Conservation (phyloP, 2,888 invertebrate genomes). For the Blastobasis lacticolella region DNA sequence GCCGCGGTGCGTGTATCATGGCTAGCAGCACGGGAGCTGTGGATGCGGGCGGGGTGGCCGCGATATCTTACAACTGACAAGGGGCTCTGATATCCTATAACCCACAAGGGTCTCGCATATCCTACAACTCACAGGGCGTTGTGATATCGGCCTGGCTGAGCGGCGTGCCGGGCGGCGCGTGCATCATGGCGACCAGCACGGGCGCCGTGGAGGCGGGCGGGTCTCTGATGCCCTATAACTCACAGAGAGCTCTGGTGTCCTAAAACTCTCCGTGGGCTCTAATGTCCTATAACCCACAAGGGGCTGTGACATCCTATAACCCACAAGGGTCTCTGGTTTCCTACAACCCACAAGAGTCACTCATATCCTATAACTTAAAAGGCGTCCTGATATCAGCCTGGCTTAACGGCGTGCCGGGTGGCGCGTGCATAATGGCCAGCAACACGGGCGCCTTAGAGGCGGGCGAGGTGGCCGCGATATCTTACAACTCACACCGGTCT, state of each 20-base stretch:
- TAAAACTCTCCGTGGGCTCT: no score
- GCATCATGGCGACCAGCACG: conserved; percentile 37
- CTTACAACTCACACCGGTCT: no score
- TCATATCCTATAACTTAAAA: conserved; percentile 21
- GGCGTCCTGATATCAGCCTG: conserved; percentile 33
- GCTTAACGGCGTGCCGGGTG: conserved; percentile 22
- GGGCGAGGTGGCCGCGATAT: no score
- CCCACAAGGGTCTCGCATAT: not conserved
- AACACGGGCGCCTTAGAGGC: conserved; percentile 35
- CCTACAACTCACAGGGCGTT: conserved; percentile 28
- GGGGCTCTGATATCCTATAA: no score
- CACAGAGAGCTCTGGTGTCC: no score
- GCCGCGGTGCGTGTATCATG: conserved; percentile 37
- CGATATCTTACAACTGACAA: not conserved
- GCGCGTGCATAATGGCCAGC: conserved; percentile 35
- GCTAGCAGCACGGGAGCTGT: conserved; percentile 37
- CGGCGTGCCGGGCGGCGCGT: conserved; percentile 22
- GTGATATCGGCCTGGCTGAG: conserved; percentile 32
- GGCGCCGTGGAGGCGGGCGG: conserved; percentile 34
- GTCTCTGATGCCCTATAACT: no score
- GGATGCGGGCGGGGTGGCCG: conserved; percentile 20
- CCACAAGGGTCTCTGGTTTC: not conserved
- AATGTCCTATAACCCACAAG: no score
- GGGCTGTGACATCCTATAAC: no score
- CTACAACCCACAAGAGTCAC: conserved; percentile 22